Evolutionary conservation across 2,797 vertebrate species (phyloP).

Genomic region (Poliocrania exsul): DNA sequence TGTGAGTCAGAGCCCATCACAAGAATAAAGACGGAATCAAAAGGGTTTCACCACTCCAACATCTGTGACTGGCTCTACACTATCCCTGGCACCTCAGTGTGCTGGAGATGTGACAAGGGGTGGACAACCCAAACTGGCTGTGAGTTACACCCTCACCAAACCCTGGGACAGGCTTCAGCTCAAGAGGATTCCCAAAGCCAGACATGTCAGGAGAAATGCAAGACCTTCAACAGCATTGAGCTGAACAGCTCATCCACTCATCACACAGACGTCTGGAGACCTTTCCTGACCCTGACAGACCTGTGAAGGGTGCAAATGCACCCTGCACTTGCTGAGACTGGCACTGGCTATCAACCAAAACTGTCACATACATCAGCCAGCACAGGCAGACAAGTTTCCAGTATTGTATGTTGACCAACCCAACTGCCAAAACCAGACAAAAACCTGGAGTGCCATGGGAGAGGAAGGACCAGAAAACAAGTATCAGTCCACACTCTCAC

Average conservation of each 20-base stretch:
- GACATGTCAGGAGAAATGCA: not conserved
- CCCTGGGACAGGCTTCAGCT: not conserved
- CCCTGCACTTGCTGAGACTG: not conserved
- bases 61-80: not conserved
- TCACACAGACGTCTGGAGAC: not conserved
- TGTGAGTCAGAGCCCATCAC: not conserved
- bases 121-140: not conserved
- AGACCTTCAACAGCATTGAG: not conserved
- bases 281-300: not conserved
- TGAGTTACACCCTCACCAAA: not conserved
- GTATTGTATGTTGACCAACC: not conserved
- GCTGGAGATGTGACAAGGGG: not conserved
- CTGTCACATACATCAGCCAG: fast-evolving
- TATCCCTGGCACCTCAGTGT: not conserved
- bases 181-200: not conserved
- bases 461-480: not conserved
- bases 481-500: not conserved
- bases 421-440: not conserved
- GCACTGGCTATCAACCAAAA: not conserved
- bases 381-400: not conserved
- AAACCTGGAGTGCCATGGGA: not conserved
- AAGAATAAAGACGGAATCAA: not conserved
- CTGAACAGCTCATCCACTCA: not conserved
- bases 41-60: not conserved
- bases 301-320: not conserved